A percentile compares a stretch with the other conserved stretches of the same genome.
phyloP scores from a whole-genome alignment of 2,888 invertebrate genomes.

The Clusia tigrina region DNA sequence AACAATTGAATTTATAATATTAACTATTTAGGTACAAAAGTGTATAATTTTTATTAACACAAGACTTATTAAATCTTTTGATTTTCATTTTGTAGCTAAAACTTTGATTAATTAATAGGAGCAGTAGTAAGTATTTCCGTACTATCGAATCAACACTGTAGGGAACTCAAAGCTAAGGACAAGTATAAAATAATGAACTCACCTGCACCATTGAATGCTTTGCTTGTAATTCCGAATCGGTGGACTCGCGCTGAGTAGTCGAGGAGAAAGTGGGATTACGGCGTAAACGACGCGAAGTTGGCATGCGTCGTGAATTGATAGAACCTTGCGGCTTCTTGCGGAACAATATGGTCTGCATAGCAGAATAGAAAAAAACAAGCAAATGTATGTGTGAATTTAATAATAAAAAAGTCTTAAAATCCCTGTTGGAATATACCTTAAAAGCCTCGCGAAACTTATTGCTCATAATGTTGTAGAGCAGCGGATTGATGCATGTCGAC shows the following conservation, averaged over 20 bases:
- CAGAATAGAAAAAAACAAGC: not conserved
- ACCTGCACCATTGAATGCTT: slow-evolving; percentile 66
- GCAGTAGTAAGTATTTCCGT: too few species aligned
- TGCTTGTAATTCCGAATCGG: slow-evolving; percentile 63
- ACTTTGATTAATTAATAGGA: too few species aligned
- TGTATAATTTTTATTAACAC: too few species aligned
- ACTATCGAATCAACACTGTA: too few species aligned
- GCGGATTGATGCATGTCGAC: slow-evolving; percentile 91
- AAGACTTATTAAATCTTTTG: too few species aligned
- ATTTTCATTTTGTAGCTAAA: too few species aligned
- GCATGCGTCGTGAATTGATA: slow-evolving; percentile 65
- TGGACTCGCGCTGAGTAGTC: slow-evolving; percentile 68
- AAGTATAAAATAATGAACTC: slow-evolving; percentile 19
- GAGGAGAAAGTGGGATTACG: slow-evolving; percentile 47
- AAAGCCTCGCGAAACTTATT: slow-evolving; percentile 93
- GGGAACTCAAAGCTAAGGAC: too few species aligned
- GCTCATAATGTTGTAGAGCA: slow-evolving; percentile 94
- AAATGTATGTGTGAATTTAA: not conserved
- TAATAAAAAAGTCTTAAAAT: not conserved
- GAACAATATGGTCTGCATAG: slow-evolving; percentile 48
- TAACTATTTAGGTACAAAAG: too few species aligned
- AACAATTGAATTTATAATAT: too few species aligned
- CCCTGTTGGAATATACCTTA: slow-evolving; percentile 69
- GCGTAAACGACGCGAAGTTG: slow-evolving; percentile 49
- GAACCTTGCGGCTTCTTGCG: slow-evolving; percentile 63